phyloP scores from a whole-genome alignment of 1,140 invertebrate species.

The Eubasilissa regina region DNA sequence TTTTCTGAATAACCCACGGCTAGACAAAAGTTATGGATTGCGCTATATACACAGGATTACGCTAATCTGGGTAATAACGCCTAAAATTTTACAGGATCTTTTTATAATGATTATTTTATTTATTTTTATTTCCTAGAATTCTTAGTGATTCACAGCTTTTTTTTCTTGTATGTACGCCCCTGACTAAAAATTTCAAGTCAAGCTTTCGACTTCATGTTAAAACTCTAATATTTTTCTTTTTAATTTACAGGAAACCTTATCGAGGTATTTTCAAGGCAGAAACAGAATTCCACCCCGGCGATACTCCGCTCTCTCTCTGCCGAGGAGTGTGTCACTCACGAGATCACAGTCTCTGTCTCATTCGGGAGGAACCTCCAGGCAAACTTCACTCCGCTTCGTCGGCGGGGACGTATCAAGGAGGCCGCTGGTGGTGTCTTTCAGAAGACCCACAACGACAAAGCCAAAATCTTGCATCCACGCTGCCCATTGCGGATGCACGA shows the following conservation, averaged over 20 bases:
- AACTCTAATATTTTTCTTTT: slow-evolving; percentile 20
- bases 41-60: too few species aligned
- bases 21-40: too few species aligned
- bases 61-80: too few species aligned
- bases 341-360: slow-evolving; percentile 56
- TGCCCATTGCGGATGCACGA: slow-evolving; percentile 52
- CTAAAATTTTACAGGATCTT: too few species aligned
- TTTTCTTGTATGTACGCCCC: too few species aligned
- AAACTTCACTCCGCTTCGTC: slow-evolving; percentile 48
- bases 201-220: too few species aligned
- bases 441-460: slow-evolving; percentile 37
- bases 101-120: too few species aligned
- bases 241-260: slow-evolving; percentile 56
- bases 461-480: slow-evolving; percentile 57
- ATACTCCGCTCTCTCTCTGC: slow-evolving; percentile 55
- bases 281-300: slow-evolving; percentile 46
- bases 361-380: slow-evolving; percentile 55
- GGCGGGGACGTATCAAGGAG: slow-evolving; percentile 53
- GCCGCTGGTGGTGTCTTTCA: slow-evolving; percentile 55
- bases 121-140: too few species aligned
- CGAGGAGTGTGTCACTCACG: slow-evolving; percentile 55
- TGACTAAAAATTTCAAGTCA: too few species aligned
- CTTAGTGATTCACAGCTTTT: too few species aligned
- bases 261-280: slow-evolving; percentile 51
- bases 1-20: too few species aligned